Evolutionary conservation across 35 echinoderm and acorn worm genomes (phyloP), one percentile per base, ranked within the genome.

Genomic region (Lytechinus variegatus): DNA sequence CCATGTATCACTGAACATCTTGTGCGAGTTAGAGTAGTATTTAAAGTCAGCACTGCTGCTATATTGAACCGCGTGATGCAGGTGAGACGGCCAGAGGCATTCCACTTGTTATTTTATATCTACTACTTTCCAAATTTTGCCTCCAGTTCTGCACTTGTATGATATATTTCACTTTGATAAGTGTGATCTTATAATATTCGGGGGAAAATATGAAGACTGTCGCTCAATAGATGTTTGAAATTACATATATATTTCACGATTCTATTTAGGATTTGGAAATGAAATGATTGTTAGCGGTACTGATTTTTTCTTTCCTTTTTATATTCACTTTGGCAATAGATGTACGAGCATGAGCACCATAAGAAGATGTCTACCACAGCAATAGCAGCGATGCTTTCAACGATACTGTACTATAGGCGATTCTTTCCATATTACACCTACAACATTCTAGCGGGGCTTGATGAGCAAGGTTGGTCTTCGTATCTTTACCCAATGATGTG

Each of bases 391-490:
- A 99, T 99, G 98, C 86, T 99, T 14, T 99, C 98, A 13, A 98
- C 96, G 54, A 98, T 99, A 53, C 95, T 99, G 11, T 99, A 99
- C 95, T 99, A 99, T 54, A 91, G 97, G 55, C 56, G 98, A 27
- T 99, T 99, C 95, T 99, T 99, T 86, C 98, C 98, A 9, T 99
- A 99, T 92, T 99, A 99, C 95, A 97, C 97, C 52, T 98, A 99
- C 88, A 99, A 99, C 94, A 98, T 99, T 44, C 94, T 99, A 27
- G 98, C 98, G 52, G 98, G 98, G 27, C 54, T 99, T 44, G 98
- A 99, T 91, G 97, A 97, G 33, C 95, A 99, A 54, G 97, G 98
- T 97, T 60, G 66, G 96, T 19, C 1, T 90, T 10, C 88, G 0
- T 90, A 54, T 11, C 88, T 58, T 9, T 58, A 9, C 13, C 56